Conservation (phyloP, 2,113 vertebrate genomes). For the Psittacula cyanocephala region DNA sequence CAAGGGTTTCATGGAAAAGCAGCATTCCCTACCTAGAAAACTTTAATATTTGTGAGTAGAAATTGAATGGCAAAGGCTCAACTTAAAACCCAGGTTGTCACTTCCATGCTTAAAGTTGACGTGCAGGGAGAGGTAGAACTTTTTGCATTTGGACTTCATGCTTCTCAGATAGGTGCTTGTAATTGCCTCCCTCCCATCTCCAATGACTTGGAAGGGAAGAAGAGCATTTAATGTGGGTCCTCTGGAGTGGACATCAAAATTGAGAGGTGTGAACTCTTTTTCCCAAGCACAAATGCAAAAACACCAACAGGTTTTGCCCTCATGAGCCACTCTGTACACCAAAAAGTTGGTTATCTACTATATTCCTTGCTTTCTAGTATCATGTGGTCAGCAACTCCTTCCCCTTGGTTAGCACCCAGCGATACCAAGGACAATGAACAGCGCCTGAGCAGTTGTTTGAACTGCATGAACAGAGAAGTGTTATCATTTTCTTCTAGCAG, state of each 20-base stretch:
- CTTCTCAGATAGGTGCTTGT: neutral
- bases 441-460: neutral
- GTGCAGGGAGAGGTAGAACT: neutral
- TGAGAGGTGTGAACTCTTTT: neutral
- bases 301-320: neutral
- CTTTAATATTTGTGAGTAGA: neutral
- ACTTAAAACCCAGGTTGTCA: neutral
- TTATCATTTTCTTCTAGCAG: neutral
- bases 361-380: neutral
- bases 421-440: neutral
- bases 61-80: neutral
- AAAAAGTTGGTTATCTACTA: constrained; percentile 9
- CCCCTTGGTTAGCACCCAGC: neutral
- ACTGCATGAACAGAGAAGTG: neutral
- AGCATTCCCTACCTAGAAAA: neutral
- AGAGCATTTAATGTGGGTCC: neutral
- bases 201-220: neutral
- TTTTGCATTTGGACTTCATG: neutral
- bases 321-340: neutral
- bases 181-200: neutral
- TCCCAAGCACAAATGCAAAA: neutral
- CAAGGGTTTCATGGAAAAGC: neutral
- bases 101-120: neutral
- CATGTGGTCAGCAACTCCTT: constrained; percentile 4
- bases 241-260: neutral